These are phyloP conservation scores for Scrobipalpa atriplicella DNA, from an alignment of 2,888 invertebrate species.

Conservation along the genomic window DNA sequence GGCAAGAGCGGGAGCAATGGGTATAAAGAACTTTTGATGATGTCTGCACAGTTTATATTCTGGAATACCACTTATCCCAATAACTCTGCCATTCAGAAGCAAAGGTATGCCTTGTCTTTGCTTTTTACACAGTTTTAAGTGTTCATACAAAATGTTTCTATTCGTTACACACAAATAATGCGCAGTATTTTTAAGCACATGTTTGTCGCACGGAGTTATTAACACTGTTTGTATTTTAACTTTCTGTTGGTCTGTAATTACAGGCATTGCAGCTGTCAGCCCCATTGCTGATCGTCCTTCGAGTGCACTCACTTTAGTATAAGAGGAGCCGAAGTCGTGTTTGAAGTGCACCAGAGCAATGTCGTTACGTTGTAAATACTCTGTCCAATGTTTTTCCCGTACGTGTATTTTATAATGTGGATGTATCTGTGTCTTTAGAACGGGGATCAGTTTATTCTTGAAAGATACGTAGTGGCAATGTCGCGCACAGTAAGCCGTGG, in stretches of 20 bases:
- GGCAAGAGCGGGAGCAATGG: conserved; percentile 44
- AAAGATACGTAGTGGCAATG: conserved; percentile 45
- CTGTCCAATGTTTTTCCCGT: conserved; percentile 14
- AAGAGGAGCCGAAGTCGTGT: conserved; percentile 26
- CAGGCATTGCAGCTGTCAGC: conserved; percentile 46
- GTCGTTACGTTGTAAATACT: conserved; percentile 35
- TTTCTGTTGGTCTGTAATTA: conserved; percentile 32
- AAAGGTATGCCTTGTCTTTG: conserved; percentile 55
- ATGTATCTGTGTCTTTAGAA: conserved; percentile 39
- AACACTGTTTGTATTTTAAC: conserved; percentile 38
- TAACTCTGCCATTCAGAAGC: conserved; percentile 48
- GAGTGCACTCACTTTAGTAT: conserved; percentile 46
- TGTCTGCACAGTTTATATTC: conserved; percentile 38
- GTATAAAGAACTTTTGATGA: conserved; percentile 45
- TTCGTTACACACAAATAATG: conserved; percentile 53
- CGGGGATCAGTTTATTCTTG: conserved; percentile 29
- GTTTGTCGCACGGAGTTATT: conserved; percentile 47
- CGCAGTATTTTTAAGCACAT: conserved; percentile 30
- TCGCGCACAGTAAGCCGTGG: conserved; percentile 56
- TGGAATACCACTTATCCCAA: conserved; percentile 46
- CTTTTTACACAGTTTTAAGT: conserved; percentile 36
- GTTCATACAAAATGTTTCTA: conserved; percentile 31
- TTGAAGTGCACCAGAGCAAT: conserved; percentile 40
- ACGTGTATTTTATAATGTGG: conserved; percentile 37
- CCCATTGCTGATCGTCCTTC: conserved; percentile 46